phyloP scores from a whole-genome alignment of 2,113 vertebrate genomes.

The Plecturocebus donacophilus region DNA sequence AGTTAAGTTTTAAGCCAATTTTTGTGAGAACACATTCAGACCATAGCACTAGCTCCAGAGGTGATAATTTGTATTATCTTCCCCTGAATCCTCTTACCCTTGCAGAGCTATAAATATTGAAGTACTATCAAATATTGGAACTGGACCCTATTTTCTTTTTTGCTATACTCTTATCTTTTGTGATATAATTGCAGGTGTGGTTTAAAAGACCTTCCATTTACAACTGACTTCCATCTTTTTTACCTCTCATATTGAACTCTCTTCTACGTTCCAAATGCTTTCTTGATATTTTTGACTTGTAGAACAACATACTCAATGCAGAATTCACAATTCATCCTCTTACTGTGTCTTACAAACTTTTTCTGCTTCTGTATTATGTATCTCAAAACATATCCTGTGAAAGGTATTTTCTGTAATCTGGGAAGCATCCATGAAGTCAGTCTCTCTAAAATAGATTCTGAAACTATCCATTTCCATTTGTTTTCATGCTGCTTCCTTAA shows the following conservation, averaged over 20 bases:
- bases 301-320: not conserved
- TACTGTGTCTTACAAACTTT: not conserved
- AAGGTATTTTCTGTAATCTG: not conserved
- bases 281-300: not conserved
- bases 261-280: not conserved
- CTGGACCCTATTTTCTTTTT: not conserved
- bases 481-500: not conserved
- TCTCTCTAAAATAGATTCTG: not conserved
- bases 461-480: not conserved
- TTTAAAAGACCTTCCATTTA: not conserved
- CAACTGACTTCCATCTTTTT: not conserved
- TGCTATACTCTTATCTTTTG: not conserved
- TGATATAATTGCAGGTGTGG: not conserved
- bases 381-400: not conserved
- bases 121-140: not conserved
- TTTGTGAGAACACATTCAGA: not conserved
- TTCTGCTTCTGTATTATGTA: not conserved
- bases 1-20: not conserved
- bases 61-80: not conserved
- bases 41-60: not conserved
- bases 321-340: not conserved
- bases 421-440: not conserved
- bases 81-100: not conserved
- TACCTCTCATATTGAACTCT: not conserved
- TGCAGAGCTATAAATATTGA: not conserved